phyloP scores from a whole-genome alignment of 92 coral and sea anemone species.

The Anthopleura xanthogrammica region DNA sequence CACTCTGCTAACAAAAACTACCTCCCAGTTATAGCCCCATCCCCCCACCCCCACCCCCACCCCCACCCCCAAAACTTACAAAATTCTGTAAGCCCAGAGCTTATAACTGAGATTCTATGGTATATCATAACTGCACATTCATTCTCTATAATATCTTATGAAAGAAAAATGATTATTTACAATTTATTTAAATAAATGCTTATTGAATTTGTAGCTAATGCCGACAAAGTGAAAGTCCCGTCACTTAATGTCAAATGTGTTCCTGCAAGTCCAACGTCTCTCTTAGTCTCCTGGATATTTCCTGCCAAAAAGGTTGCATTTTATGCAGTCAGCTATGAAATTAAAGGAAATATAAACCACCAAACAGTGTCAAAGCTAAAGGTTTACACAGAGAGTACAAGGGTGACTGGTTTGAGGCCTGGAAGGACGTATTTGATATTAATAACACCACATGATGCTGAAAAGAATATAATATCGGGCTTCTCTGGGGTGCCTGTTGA shows the following conservation, averaged over 20 bases:
- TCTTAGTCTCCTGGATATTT: constrained; percentile 57
- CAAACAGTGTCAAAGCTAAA: constrained; percentile 8
- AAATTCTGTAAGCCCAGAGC: no score
- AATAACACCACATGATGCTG: constrained; percentile 22
- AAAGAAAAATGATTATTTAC: no score
- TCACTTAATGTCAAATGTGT: constrained; percentile 44
- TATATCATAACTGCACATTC: no score
- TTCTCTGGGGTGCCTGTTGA: not conserved
- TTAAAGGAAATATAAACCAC: constrained; percentile 36
- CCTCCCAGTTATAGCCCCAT: no score
- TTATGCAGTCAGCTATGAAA: constrained; percentile 51
- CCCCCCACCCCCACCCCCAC: no score
- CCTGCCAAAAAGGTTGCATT: constrained; percentile 31
- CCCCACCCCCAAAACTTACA: no score
- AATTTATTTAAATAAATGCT: not conserved
- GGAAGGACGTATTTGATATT: constrained; percentile 46
- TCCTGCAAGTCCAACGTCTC: constrained; percentile 45
- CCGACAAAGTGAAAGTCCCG: not conserved
- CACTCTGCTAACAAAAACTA: no score
- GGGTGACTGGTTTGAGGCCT: constrained; percentile 38
- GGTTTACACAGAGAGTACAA: constrained; percentile 19
- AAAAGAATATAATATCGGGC: constrained; percentile 9
- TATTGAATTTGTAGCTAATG: not conserved
- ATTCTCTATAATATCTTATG: no score
- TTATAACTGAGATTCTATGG: no score